Percentiles rank a stretch among this genome's conserved stretches.
phyloP scores from a whole-genome alignment of 2,797 vertebrate genomes.

The Danio albolineatus region DNA sequence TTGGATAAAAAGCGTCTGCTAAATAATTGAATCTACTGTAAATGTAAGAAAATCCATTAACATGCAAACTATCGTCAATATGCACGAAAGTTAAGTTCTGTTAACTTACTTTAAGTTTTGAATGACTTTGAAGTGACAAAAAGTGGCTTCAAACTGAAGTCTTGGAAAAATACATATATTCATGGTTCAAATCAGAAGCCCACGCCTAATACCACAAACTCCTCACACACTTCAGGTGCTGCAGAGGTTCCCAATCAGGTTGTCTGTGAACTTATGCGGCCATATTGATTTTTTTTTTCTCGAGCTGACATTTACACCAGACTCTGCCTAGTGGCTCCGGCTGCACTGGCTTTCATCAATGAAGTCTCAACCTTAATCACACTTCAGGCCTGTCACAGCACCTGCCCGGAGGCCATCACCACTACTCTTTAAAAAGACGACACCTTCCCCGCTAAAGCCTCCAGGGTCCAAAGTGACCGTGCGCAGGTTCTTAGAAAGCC shows the following conservation, averaged over 20 bases:
- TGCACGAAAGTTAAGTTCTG: too few relatives aligned
- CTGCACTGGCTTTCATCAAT: conserved; percentile 56
- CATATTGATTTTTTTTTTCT: conserved; percentile 74
- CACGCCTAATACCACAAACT: background rate
- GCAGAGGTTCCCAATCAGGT: conserved; percentile 62
- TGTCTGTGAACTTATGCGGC: conserved; percentile 64
- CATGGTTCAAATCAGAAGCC: background rate
- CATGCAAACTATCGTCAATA: too few relatives aligned
- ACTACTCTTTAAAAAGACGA: conserved; percentile 21
- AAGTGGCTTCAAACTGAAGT: background rate
- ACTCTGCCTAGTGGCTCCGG: conserved; percentile 62
- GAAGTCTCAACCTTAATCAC: conserved; percentile 74
- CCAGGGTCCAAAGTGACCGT: conserved; percentile 13
- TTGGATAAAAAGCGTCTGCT: too few relatives aligned
- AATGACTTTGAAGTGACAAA: background rate
- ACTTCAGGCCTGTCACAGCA: conserved; percentile 66
- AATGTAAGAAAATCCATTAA: too few relatives aligned
- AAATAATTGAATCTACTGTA: too few relatives aligned
- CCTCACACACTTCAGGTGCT: conserved; percentile 33
- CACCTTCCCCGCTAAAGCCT: conserved; percentile 22
- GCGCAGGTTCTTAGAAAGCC: background rate
- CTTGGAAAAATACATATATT: background rate
- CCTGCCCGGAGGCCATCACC: conserved; percentile 12
- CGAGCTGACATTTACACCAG: conserved; percentile 77
- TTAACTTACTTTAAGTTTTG: too few relatives aligned